A percentile compares a stretch with the other conserved stretches of the same genome.
These are phyloP conservation scores for Cygnus olor DNA, from an alignment of 2,797 vertebrate genomes.

Conservation along the genomic window DNA sequence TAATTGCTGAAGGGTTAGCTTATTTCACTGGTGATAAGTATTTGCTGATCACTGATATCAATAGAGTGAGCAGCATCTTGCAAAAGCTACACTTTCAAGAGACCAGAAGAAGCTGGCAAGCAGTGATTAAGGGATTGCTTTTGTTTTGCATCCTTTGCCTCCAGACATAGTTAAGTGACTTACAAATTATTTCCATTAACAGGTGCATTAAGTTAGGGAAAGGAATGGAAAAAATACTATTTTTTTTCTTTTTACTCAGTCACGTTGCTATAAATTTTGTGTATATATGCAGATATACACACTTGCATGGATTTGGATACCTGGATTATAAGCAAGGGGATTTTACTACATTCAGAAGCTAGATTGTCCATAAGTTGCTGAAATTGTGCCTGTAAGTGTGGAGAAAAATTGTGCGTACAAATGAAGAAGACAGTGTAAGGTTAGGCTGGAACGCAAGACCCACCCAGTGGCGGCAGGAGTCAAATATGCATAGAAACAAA, in stretches of 20 bases:
- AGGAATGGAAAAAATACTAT: neutral
- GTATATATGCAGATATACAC: constrained; percentile 6
- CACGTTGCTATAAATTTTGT: neutral
- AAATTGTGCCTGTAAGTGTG: neutral
- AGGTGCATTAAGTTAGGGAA: neutral
- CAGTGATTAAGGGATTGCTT: neutral
- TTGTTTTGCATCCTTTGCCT: neutral
- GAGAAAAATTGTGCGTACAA: neutral
- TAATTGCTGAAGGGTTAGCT: constrained; percentile 23
- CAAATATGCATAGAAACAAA: neutral
- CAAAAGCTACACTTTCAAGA: neutral
- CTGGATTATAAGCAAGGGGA: neutral
- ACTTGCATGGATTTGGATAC: constrained; percentile 23
- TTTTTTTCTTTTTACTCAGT: neutral
- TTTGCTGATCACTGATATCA: neutral
- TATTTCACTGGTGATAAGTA: neutral
- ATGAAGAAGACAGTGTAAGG: neutral
- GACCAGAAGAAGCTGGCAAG: neutral
- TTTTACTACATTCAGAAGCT: neutral
- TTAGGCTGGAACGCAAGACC: neutral
- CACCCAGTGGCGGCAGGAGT: neutral
- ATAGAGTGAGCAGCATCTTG: neutral
- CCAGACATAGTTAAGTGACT: neutral
- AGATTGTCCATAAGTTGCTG: neutral
- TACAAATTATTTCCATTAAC: neutral